These are phyloP conservation scores for Thyatira batis DNA, from an alignment of 2,888 invertebrate genomes.

Conservation along the genomic window DNA sequence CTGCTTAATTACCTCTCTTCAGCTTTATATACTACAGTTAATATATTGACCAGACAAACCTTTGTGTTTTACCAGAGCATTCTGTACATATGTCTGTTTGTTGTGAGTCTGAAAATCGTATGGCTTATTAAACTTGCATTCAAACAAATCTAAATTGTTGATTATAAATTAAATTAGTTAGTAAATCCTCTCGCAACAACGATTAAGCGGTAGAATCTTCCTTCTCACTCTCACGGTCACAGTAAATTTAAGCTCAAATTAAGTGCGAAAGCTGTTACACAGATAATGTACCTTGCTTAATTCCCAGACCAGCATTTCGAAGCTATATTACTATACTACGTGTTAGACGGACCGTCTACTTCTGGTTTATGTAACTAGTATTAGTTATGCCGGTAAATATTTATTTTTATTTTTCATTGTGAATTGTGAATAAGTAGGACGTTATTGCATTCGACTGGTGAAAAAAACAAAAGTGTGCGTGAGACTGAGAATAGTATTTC, in stretches of 20 bases:
- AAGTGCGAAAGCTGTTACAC: background rate
- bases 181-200: too few relatives aligned
- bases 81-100: too few relatives aligned
- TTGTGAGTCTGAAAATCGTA: too few relatives aligned
- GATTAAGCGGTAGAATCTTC: background rate
- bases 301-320: background rate
- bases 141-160: too few relatives aligned
- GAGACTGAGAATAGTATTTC: background rate
- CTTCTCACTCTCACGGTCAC: background rate
- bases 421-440: background rate
- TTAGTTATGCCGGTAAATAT: background rate
- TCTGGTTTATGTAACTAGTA: conserved; percentile 1
- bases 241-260: background rate
- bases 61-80: too few relatives aligned
- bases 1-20: too few relatives aligned
- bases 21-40: too few relatives aligned
- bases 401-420: background rate
- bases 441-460: background rate
- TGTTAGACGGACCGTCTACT: background rate
- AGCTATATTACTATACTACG: background rate
- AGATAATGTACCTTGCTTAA: background rate
- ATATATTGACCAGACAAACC: too few relatives aligned
- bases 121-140: too few relatives aligned
- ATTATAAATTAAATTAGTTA: too few relatives aligned
- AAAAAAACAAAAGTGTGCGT: background rate